These are phyloP conservation scores for Pteruthius melanotis DNA, from an alignment of 2,113 vertebrate species.

Conservation along the genomic window DNA sequence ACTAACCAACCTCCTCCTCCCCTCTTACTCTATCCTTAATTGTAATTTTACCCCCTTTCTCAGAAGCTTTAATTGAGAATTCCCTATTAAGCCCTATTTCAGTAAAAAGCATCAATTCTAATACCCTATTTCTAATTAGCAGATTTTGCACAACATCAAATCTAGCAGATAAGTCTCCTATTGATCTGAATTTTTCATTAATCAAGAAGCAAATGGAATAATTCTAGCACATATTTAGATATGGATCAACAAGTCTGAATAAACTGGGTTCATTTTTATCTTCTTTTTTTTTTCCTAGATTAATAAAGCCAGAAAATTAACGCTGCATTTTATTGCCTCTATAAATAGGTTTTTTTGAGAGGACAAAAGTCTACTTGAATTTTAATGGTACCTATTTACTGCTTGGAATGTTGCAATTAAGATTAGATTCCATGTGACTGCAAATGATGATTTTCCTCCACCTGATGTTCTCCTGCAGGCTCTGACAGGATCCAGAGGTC, in stretches of 20 bases:
- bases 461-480: conserved; percentile 59
- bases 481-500: neutral
- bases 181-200: conserved; percentile 34
- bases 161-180: conserved; percentile 4
- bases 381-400: conserved; percentile 1
- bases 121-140: conserved; percentile 32
- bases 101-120: conserved; percentile 10
- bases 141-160: conserved; percentile 37
- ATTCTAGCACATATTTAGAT: conserved; percentile 16
- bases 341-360: conserved; percentile 1
- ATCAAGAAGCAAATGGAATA: conserved; percentile 27
- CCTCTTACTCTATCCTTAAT: neutral
- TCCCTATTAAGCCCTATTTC: conserved; percentile 3
- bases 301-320: conserved; percentile 8
- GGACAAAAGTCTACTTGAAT: neutral
- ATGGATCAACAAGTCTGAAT: conserved; percentile 30
- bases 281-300: neutral
- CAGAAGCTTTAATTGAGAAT: conserved; percentile 5
- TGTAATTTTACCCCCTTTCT: conserved; percentile 2
- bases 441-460: conserved; percentile 15
- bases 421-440: neutral
- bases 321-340: neutral
- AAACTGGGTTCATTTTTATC: neutral
- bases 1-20: neutral
- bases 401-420: conserved; percentile 7